A percentile compares a stretch with the other conserved stretches of the same genome.
Evolutionary conservation across 2,888 invertebrate species (phyloP).

Genomic region (Morpho helenor): DNA sequence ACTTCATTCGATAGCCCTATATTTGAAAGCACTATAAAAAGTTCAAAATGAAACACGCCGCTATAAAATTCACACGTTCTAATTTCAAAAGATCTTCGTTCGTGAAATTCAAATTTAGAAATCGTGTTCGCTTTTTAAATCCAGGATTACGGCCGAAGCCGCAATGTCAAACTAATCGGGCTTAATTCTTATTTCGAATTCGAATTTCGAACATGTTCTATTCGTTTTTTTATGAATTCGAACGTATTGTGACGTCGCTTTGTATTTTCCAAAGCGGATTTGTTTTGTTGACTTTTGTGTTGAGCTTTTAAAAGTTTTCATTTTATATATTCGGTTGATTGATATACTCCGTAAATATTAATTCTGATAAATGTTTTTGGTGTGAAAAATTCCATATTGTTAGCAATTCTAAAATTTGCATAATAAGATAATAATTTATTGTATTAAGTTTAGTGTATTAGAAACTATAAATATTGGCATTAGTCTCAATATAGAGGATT

Average conservation of each 20-base stretch:
- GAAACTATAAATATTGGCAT: too few species aligned
- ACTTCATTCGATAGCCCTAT: conserved; percentile 10
- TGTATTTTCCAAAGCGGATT: conserved; percentile 10
- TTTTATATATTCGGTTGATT: background rate
- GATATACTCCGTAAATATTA: background rate
- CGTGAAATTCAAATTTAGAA: conserved; percentile 46
- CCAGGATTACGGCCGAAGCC: conserved; percentile 34
- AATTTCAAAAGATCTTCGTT: conserved; percentile 41
- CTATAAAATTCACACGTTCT: conserved; percentile 39
- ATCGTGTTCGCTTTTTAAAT: conserved; percentile 39
- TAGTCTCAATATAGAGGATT: too few species aligned
- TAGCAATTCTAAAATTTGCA: too few species aligned
- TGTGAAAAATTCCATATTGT: background rate
- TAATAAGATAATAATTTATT: too few species aligned
- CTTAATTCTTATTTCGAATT: conserved; percentile 27
- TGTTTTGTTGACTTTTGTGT: conserved; percentile 4
- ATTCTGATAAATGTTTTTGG: background rate
- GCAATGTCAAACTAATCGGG: conserved; percentile 39
- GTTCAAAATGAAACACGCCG: conserved; percentile 28
- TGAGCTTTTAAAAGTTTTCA: conserved; percentile 10
- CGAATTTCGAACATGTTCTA: conserved; percentile 23
- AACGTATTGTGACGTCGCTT: conserved; percentile 10
- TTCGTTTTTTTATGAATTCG: conserved; percentile 9
- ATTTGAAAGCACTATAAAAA: background rate
- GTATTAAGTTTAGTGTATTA: too few species aligned